phyloP scores from a whole-genome alignment of 1,140 invertebrate species.

The roundworm (Caenorhabditis elegans) region DNA sequence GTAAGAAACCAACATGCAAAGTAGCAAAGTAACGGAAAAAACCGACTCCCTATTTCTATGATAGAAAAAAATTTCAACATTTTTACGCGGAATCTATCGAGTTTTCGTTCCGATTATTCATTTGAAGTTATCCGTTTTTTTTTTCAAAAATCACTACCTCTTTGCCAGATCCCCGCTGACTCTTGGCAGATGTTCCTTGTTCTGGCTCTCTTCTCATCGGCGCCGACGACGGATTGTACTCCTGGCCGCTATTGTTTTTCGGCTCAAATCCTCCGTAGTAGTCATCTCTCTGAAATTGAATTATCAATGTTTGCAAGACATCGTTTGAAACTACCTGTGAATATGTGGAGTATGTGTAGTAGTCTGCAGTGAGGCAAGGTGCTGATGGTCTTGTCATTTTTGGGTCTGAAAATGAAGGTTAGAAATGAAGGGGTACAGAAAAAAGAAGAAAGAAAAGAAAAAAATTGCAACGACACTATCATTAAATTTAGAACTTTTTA shows the following conservation, averaged over 20 bases:
- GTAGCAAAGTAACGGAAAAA: too few relatives aligned
- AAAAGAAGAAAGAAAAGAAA: too few relatives aligned
- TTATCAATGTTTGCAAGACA: not conserved
- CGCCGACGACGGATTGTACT: not conserved
- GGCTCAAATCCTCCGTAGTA: slow-evolving; percentile 11
- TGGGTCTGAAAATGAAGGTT: too few relatives aligned
- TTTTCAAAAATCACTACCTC: too few relatives aligned
- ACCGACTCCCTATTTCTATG: too few relatives aligned
- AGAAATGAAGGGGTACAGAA: not conserved
- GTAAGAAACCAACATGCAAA: too few relatives aligned
- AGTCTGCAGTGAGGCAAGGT: not conserved
- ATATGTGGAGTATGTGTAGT: slow-evolving; percentile 7
- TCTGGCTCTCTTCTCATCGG: not conserved
- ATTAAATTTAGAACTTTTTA: too few relatives aligned
- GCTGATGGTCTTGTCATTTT: not conserved
- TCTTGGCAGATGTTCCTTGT: not conserved
- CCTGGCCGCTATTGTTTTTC: not conserved
- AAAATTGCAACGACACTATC: too few relatives aligned
- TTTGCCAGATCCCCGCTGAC: not conserved
- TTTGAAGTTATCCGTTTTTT: too few relatives aligned
- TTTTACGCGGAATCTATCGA: too few relatives aligned
- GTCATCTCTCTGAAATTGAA: not conserved
- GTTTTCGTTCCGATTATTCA: too few relatives aligned
- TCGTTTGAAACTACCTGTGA: not conserved
- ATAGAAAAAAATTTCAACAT: too few relatives aligned